Evolutionary conservation across 37 sponge, comb jelly and placozoan species (phyloP), one percentile per base, ranked within the genome.

Genomic region (Ianthella basta): DNA sequence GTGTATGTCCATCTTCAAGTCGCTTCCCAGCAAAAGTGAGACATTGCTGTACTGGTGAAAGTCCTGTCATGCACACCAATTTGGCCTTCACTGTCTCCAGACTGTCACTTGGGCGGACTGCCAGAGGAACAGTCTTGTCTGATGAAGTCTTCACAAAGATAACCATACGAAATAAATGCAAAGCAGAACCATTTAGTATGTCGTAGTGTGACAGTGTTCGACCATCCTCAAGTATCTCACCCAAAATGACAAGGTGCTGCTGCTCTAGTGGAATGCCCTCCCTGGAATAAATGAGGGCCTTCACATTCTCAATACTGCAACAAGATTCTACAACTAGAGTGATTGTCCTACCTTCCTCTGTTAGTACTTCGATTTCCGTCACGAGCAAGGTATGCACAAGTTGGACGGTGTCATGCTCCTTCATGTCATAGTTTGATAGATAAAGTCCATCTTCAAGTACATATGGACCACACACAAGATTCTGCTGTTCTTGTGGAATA

Each of bases 221-320:
- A 8, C 30, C 27, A 30, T 30, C 66, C 30, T 64, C 66, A 8
- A 64, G 66, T 30, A 6, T 5, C 30, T 8, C 8, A 2, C 66
- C 66, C 2, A 8, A 3, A 30, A 64, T 65, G 84, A 83, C 33
- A 6, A 83, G 84, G 2, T 56, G 1, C 54, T 83, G 84, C 30
- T 83, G 70, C 4, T 66, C 84, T n/a, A 55, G 72, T 24, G 84
- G 84, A 56, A 83, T 83, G 29, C 72, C 84, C 72, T 83, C 72
- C 34, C 66, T 83, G 54, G 65, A 55, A 21, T 83, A 70, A 64
- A 64, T 64, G 2, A 32, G 27, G 27, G 27, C 66, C 30, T 64
- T 64, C 66, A 64, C 66, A 30, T 64, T 8, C 30, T 64, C 66
- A 64, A 64, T 64, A 64, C 69, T 60, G 55, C 65, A 67, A n/a